These are phyloP conservation scores for Phortica okadai DNA, from an alignment of 2,888 invertebrate species.

Conservation along the genomic window DNA sequence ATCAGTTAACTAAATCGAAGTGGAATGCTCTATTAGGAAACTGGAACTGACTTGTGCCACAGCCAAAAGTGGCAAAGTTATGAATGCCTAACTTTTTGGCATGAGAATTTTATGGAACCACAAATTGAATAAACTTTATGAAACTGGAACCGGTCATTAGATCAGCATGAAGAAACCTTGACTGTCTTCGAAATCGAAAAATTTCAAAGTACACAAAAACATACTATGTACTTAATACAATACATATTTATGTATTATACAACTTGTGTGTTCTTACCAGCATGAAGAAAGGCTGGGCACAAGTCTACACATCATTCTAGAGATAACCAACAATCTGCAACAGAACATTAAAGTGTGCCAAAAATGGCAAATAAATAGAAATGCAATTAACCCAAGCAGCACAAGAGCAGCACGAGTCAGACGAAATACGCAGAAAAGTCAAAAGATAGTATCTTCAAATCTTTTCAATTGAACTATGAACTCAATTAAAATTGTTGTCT, in stretches of 20 bases:
- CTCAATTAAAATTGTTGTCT: neutral
- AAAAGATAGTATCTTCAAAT: conserved; percentile 14
- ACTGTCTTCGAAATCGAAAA: too few relatives aligned
- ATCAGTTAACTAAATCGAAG: neutral
- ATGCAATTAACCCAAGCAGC: conserved; percentile 19
- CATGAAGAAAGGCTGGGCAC: neutral
- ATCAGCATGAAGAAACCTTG: too few relatives aligned
- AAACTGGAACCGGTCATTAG: too few relatives aligned
- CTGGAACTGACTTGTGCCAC: neutral
- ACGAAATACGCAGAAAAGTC: conserved; percentile 24
- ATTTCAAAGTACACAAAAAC: too few relatives aligned
- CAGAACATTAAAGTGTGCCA: conserved; percentile 16
- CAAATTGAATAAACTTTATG: neutral
- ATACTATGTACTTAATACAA: too few relatives aligned
- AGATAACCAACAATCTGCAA: conserved; percentile 15
- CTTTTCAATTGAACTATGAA: conserved; percentile 6
- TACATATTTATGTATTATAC: neutral
- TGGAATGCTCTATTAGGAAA: neutral
- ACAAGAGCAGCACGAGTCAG: conserved; percentile 22
- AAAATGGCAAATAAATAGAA: neutral
- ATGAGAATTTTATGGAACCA: neutral
- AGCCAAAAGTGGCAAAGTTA: neutral
- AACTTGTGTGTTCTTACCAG: conserved; percentile 19
- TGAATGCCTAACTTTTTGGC: neutral
- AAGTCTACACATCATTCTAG: neutral